Evolutionary conservation across 2,797 vertebrate genomes (phyloP).

Genomic region (Mycteria americana): DNA sequence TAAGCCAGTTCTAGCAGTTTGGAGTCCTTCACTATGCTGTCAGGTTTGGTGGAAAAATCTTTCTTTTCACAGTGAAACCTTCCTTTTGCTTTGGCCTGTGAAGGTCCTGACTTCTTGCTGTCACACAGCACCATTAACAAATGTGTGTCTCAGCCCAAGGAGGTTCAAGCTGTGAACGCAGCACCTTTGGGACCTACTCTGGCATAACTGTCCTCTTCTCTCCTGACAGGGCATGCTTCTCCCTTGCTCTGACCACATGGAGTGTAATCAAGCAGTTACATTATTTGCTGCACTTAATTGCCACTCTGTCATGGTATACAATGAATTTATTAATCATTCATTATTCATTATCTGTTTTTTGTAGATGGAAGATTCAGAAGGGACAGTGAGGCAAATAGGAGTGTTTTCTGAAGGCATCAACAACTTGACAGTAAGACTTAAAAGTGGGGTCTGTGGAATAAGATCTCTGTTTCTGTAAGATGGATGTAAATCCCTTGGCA

Average conservation of each 20-base stretch:
- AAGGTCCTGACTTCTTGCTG: background rate
- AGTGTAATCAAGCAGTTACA: background rate
- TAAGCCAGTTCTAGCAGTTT: conserved; percentile 16
- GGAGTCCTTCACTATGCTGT: background rate
- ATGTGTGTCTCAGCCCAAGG: background rate
- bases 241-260: background rate
- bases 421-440: conserved; percentile 90
- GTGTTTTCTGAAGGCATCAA: conserved; percentile 98
- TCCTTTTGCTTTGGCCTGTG: background rate
- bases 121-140: background rate
- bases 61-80: background rate
- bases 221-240: background rate
- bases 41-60: background rate
- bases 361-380: conserved; percentile 99
- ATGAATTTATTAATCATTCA: background rate
- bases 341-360: background rate
- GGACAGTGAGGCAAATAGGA: conserved; percentile 96
- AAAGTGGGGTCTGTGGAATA: background rate
- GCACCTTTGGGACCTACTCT: background rate
- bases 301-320: background rate
- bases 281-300: background rate
- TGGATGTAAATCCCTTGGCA: background rate
- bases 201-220: background rate
- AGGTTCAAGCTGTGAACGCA: background rate
- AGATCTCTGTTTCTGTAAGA: background rate